Evolutionary conservation across 2,797 vertebrate species (phyloP).

Genomic region (Tinamus major): DNA sequence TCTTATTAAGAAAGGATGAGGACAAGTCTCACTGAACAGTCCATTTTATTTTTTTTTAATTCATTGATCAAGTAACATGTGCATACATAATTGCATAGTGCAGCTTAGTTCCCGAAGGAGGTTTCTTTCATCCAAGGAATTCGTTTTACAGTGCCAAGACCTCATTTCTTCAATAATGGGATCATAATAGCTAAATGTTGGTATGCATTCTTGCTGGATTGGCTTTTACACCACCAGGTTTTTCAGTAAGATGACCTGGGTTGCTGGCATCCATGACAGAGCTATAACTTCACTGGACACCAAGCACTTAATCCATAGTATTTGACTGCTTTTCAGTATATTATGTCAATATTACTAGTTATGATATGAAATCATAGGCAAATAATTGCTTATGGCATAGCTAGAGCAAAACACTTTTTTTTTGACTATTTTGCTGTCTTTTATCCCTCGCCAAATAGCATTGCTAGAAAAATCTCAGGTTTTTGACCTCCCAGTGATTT

Average conservation of each 20-base stretch:
- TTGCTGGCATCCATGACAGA: background rate
- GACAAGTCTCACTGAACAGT: background rate
- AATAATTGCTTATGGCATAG: background rate
- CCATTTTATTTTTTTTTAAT: background rate
- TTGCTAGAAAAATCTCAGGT: background rate
- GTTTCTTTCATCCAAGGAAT: slow-evolving; percentile 14
- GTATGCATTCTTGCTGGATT: background rate
- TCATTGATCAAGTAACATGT: background rate
- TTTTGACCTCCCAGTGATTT: background rate
- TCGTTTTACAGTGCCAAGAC: background rate
- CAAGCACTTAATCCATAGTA: background rate
- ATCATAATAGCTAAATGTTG: background rate
- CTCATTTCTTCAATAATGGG: background rate
- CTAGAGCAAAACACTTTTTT: background rate
- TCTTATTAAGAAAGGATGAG: background rate
- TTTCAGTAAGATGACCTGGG: background rate
- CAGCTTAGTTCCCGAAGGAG: background rate
- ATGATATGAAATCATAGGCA: background rate
- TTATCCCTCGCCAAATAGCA: slow-evolving; percentile 1
- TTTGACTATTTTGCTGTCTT: slow-evolving; percentile 5
- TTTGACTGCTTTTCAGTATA: background rate
- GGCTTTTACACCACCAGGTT: background rate
- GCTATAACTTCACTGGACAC: background rate
- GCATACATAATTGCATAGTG: background rate
- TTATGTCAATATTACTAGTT: background rate